These are phyloP conservation scores for Leucoraja erinaceus DNA, from an alignment of 2,113 vertebrate genomes.

Conservation along the genomic window DNA sequence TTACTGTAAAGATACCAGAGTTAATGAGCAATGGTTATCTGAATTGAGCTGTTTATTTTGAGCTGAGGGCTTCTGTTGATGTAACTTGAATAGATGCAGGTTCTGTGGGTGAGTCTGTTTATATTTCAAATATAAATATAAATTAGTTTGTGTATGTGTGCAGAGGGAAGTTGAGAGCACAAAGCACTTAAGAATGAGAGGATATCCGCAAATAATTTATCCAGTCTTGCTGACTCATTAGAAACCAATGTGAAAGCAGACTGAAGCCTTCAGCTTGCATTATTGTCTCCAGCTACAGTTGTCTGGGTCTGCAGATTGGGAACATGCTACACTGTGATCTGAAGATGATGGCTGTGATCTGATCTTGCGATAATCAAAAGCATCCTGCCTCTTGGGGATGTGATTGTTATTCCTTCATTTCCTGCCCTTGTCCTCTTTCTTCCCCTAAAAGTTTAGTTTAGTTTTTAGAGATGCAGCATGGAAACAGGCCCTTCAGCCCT, in stretches of 20 bases:
- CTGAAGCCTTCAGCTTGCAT: not conserved
- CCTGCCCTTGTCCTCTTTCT: not conserved
- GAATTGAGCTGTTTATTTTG: not conserved
- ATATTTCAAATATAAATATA: not conserved
- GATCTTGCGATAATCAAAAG: not conserved
- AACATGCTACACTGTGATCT: not conserved
- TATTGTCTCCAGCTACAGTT: not conserved
- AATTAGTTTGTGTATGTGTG: not conserved
- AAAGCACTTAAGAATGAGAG: not conserved
- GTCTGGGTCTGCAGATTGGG: not conserved
- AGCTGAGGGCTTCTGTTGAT: not conserved
- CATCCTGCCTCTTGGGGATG: not conserved
- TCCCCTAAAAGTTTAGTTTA: too few relatives aligned
- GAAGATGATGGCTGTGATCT: not conserved
- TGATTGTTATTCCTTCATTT: not conserved
- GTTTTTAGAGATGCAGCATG: too few relatives aligned
- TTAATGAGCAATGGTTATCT: not conserved
- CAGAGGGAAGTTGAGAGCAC: not conserved
- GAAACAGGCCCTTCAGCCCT: too few relatives aligned
- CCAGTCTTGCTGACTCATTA: not conserved
- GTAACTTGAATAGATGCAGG: not conserved
- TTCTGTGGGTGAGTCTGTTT: not conserved
- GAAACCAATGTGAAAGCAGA: not conserved
- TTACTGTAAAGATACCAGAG: not conserved
- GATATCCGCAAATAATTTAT: not conserved